phyloP scores from a whole-genome alignment of 2,888 invertebrate species.

The Orthosia gracilis region DNA sequence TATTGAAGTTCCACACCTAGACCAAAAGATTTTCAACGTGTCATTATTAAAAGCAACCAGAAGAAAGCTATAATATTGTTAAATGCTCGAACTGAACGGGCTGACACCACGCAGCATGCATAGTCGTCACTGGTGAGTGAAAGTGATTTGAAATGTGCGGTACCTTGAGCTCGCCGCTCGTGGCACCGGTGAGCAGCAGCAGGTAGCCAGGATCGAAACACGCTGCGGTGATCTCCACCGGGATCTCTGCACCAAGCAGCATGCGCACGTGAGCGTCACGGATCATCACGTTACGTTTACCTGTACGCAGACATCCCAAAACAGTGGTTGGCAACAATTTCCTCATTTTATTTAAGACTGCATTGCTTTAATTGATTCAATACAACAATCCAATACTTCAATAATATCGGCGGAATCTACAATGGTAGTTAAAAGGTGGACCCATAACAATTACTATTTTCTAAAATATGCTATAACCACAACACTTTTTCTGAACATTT shows the following conservation, averaged over 20 bases:
- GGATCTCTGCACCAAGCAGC: slow-evolving; percentile 92
- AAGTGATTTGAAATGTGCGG: not conserved
- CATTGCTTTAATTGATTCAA: too few relatives aligned
- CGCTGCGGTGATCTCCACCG: slow-evolving; percentile 94
- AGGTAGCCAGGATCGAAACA: slow-evolving; percentile 94
- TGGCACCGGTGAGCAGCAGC: slow-evolving; percentile 94
- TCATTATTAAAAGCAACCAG: not conserved
- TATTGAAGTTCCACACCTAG: slow-evolving; percentile 96
- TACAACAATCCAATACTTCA: too few relatives aligned
- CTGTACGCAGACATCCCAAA: slow-evolving; percentile 75
- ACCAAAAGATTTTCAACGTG: not conserved
- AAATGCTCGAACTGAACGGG: not conserved
- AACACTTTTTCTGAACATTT: too few relatives aligned
- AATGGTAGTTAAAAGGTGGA: too few relatives aligned
- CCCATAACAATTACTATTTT: too few relatives aligned
- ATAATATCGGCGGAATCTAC: too few relatives aligned
- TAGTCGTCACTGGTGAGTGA: not conserved
- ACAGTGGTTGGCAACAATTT: not conserved
- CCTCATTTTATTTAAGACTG: not conserved
- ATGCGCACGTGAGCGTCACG: slow-evolving; percentile 93
- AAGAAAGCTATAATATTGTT: not conserved
- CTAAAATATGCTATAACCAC: too few relatives aligned
- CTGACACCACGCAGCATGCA: too few relatives aligned
- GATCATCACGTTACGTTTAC: slow-evolving; percentile 93
- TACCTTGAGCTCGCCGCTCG: slow-evolving; percentile 94